Base-by-base conservation (phyloP, 1,140 invertebrate genomes). In the Papilio machaon region DNA sequence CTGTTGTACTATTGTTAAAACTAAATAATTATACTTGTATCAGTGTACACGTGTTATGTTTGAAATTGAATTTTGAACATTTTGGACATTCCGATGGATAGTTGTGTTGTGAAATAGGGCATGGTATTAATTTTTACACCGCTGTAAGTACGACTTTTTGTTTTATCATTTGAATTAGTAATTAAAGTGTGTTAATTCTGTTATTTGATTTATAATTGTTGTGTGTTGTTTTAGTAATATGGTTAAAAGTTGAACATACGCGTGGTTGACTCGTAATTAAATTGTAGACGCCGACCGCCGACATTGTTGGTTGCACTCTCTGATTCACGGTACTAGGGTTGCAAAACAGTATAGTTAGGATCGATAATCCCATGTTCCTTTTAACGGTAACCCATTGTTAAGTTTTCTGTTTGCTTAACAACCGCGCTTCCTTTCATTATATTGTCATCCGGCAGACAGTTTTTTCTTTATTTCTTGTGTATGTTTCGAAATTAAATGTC, bases 31-130 rank as follows among this genome's bases (percentile, higher is more conserved):
- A 35, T 13, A 3, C 10, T 67, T 13, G 11, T 35, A 5, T 35
- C 2, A 67, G 30, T 67, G 64, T 35, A 23, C 11, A 67, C 64
- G 38, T 43, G 30, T 60, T 17, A 30, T 54, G 54, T 81, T 84
- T 79, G 74, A 82, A 80, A 81, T 81, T 82, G 82, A 52, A 82
- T 52, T 81, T 73, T 70, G 54, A 67, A 80, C 77, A 81, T 80
- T 80, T 67, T 35, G n/a, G 35, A 67, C 23, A 67, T 67, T 67
- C 23, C 30, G 30, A 67, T 67, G 64, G 64, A 67, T 30, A 30
- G 82, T 84, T 82, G 73, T 83, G 82, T 80, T 74, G 79, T 83
- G 84, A 86, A 85, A 83, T 86, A 79, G 86, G 85, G 85, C 86
- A 87, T 86, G 83, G 85, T 84, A 77, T 79, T 23, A 74, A 83